These are phyloP conservation scores for Rhogogaster chlorosoma DNA, from an alignment of 2,888 invertebrate genomes.

Conservation along the genomic window DNA sequence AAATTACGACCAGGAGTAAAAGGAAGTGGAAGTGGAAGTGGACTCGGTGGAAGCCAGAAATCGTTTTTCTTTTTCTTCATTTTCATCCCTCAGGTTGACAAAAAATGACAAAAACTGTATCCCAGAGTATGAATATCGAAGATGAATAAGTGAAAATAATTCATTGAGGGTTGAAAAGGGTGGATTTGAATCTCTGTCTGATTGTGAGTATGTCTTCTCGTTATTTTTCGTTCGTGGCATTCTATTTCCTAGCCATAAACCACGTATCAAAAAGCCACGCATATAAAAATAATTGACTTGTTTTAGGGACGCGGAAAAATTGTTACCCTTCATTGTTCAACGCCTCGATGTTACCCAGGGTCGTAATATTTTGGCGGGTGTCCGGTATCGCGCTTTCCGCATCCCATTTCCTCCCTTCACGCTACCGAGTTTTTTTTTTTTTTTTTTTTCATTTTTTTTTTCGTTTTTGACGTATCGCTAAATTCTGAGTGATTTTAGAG, in stretches of 20 bases:
- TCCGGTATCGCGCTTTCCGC: constrained; percentile 27
- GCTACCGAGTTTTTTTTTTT: neutral
- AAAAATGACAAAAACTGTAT: neutral
- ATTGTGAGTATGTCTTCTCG: neutral
- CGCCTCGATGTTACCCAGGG: neutral
- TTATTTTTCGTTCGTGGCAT: neutral
- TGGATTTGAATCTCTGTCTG: neutral
- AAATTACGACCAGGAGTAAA: constrained; percentile 4
- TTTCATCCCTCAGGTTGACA: neutral
- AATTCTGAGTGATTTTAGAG: constrained; percentile 35
- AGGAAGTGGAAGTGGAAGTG: constrained; percentile 7
- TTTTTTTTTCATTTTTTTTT: no score
- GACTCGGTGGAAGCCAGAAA: constrained; percentile 12
- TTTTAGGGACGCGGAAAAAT: neutral
- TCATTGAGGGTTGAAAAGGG: neutral
- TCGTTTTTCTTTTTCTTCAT: neutral
- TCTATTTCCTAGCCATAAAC: neutral
- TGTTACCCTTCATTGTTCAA: neutral
- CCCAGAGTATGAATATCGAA: neutral
- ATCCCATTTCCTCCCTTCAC: constrained; percentile 33
- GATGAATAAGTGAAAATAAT: neutral
- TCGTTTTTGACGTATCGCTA: constrained; percentile 19
- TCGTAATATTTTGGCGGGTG: neutral
- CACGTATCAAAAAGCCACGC: no score
- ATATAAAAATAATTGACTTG: neutral